These are phyloP conservation scores for Chamaea fasciata DNA, from an alignment of 2,113 vertebrate species.

Conservation along the genomic window DNA sequence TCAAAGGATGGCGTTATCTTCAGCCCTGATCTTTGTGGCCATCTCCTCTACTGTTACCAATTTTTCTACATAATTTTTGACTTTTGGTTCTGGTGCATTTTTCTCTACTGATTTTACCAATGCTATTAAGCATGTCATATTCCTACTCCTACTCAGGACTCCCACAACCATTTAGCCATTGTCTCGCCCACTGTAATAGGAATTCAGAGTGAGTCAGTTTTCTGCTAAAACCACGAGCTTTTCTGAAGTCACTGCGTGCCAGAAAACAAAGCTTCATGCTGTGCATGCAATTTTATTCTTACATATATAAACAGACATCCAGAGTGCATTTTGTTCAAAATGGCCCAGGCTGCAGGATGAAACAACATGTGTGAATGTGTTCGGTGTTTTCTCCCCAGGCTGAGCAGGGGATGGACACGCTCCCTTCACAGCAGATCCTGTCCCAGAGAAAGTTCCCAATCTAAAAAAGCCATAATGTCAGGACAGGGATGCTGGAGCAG, in stretches of 20 bases:
- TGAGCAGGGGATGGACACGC: neutral
- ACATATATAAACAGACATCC: neutral
- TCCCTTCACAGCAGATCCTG: neutral
- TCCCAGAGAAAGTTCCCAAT: neutral
- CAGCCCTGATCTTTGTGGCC: neutral
- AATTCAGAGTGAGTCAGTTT: neutral
- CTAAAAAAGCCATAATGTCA: neutral
- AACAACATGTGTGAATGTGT: accelerated
- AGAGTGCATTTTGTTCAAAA: neutral
- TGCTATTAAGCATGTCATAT: neutral
- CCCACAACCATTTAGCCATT: neutral
- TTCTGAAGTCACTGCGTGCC: neutral
- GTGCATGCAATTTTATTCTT: neutral
- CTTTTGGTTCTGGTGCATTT: neutral
- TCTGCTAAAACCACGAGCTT: neutral
- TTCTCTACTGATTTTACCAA: neutral
- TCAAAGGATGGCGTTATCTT: neutral
- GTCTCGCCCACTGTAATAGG: neutral
- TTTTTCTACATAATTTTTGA: neutral
- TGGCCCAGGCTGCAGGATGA: neutral
- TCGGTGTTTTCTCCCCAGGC: neutral
- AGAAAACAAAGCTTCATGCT: neutral
- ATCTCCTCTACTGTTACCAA: neutral
- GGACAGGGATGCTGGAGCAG: neutral
- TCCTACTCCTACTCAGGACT: neutral